Conservation (phyloP, 2,888 invertebrate genomes). For the Parapristionchus giblindavisi region DNA sequence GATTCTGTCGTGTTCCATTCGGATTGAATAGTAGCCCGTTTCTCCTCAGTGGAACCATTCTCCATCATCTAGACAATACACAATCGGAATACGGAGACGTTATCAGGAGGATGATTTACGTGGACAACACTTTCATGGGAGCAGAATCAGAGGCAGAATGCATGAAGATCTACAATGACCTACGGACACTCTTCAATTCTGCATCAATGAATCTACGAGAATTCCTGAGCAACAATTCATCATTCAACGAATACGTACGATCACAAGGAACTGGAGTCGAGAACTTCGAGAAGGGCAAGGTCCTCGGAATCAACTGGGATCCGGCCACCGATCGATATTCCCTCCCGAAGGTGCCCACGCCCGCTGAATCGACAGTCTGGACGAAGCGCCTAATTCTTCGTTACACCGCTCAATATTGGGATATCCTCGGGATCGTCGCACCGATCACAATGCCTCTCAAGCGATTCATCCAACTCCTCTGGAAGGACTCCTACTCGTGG, state of each 20-base stretch:
- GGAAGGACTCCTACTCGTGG: conserved; percentile 9
- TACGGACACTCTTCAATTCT: background rate
- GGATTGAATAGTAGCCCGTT: conserved; percentile 37
- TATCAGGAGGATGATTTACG: conserved; percentile 34
- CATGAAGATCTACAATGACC: conserved; percentile 2
- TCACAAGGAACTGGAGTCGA: background rate
- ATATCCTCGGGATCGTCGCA: background rate
- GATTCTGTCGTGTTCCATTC: conserved; percentile 38
- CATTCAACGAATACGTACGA: conserved; percentile 11
- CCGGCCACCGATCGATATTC: background rate
- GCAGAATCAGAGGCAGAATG: conserved; percentile 26
- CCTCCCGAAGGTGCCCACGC: background rate
- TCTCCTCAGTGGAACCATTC: conserved; percentile 27
- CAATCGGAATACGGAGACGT: background rate
- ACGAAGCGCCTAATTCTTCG: conserved; percentile 13
- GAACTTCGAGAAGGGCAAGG: conserved; percentile 22
- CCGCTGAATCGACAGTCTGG: background rate
- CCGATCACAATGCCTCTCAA: conserved; percentile 23
- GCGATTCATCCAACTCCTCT: conserved; percentile 5
- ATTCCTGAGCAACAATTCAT: conserved; percentile 28
- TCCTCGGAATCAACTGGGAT: conserved; percentile 26
- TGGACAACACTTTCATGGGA: conserved; percentile 38
- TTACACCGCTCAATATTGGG: background rate
- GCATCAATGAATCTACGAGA: conserved; percentile 39
- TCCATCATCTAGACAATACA: conserved; percentile 10